A percentile compares a stretch with the other conserved stretches of the same genome.
Evolutionary conservation across 2,113 vertebrate species (phyloP).

Genomic region (Tragelaphus scriptus): DNA sequence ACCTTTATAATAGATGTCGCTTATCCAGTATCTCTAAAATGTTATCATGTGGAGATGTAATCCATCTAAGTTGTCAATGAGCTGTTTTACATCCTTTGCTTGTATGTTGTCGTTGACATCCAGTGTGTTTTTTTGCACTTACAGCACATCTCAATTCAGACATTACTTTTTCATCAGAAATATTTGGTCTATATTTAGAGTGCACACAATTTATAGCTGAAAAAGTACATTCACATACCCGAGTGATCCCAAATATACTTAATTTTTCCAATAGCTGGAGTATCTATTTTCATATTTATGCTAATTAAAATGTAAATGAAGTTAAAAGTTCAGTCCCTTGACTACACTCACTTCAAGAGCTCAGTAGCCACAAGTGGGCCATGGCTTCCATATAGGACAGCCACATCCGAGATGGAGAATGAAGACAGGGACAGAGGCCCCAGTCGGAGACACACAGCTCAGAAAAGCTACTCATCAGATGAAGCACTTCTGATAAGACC

Average conservation of each 20-base stretch:
- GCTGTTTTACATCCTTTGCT: neutral
- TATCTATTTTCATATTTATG: neutral
- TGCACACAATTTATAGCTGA: neutral
- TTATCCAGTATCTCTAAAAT: neutral
- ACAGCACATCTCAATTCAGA: neutral
- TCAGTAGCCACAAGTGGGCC: neutral
- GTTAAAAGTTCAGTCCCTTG: neutral
- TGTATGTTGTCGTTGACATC: neutral
- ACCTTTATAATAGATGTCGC: neutral
- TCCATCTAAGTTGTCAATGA: neutral
- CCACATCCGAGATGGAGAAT: neutral
- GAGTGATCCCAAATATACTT: neutral
- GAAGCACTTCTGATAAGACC: neutral
- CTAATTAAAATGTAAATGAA: neutral
- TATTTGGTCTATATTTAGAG: neutral
- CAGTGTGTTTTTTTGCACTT: neutral
- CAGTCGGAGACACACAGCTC: neutral
- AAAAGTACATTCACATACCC: neutral
- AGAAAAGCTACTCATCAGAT: neutral
- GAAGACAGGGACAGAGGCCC: neutral
- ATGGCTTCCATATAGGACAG: neutral
- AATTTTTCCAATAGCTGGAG: neutral
- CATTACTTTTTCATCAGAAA: neutral
- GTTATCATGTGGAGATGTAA: neutral
- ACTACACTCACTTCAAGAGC: neutral